A percentile compares a stretch with the other conserved stretches of the same genome.
Conservation (phyloP, 2,113 vertebrate species). For the Hemiprocne comata region DNA sequence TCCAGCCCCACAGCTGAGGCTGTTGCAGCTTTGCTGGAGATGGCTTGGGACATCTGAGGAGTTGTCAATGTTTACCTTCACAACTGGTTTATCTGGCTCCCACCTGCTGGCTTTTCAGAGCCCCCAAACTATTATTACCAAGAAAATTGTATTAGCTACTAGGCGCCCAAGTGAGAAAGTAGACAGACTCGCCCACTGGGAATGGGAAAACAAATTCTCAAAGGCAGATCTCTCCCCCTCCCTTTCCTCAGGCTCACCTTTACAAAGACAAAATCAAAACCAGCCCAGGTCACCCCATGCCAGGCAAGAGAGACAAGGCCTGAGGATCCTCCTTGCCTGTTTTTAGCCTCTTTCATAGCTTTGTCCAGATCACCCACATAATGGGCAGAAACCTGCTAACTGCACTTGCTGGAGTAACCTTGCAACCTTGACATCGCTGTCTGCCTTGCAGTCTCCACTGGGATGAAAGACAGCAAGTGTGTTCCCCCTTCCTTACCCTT, state of each 20-base stretch:
- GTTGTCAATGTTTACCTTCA: not conserved
- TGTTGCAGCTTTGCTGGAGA: not conserved
- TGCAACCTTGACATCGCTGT: not conserved
- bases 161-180: not conserved
- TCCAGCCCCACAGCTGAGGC: not conserved
- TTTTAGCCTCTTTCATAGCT: not conserved
- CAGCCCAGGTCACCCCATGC: not conserved
- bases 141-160: not conserved
- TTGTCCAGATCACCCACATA: not conserved
- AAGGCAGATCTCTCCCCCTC: not conserved
- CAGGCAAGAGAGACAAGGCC: not conserved
- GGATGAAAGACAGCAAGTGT: not conserved
- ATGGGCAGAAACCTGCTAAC: not conserved
- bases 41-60: not conserved
- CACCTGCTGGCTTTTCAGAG: not conserved
- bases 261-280: not conserved
- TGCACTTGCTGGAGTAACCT: not conserved
- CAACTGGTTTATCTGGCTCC: conserved; percentile 19
- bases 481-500: not conserved
- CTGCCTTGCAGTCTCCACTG: not conserved
- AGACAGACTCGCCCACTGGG: not conserved
- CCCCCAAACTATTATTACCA: conserved; percentile 1
- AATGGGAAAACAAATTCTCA: conserved; percentile 29
- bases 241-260: conserved; percentile 11
- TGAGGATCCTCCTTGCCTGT: not conserved